Conservation (phyloP, 2,888 invertebrate genomes). For the Pseudolycoriella hygida region DNA sequence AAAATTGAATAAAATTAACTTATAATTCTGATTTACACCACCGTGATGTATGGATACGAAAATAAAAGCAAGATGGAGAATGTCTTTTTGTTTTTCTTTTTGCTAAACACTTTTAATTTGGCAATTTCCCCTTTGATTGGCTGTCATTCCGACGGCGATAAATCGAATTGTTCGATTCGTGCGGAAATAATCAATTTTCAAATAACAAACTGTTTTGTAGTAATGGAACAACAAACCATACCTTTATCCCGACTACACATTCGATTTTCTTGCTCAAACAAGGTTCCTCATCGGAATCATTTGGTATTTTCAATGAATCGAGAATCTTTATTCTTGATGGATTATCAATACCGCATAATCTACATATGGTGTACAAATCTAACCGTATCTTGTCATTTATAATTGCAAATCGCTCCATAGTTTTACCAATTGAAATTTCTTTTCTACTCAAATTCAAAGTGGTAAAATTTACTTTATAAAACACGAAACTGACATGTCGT, state of each 20-base stretch:
- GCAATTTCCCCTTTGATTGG: background rate
- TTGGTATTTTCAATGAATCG: slow-evolving; percentile 10
- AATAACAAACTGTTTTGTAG: too few species aligned
- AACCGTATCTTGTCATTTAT: too few species aligned
- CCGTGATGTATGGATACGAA: background rate
- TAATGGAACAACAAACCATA: slow-evolving; percentile 11
- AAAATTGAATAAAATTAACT: background rate
- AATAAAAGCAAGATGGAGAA: too few species aligned
- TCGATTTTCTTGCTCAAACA: slow-evolving; percentile 22
- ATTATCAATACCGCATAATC: slow-evolving; percentile 27
- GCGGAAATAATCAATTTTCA: background rate
- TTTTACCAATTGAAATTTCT: too few species aligned
- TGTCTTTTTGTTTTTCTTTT: too few species aligned
- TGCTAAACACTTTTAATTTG: background rate
- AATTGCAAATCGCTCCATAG: slow-evolving; percentile 23
- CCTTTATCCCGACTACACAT: slow-evolving; percentile 21
- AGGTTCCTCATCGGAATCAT: slow-evolving; percentile 19
- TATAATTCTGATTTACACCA: background rate
- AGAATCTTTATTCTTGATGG: slow-evolving; percentile 22
- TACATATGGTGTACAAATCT: slow-evolving; percentile 26
- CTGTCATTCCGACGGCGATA: background rate
- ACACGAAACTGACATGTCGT: too few species aligned
- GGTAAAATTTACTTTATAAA: too few species aligned
- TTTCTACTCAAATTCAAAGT: too few species aligned
- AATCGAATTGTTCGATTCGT: background rate